Percentiles rank a stretch among this genome's conserved stretches.
Conservation (phyloP, 2,888 invertebrate genomes). For the Gnatocerus cornutus region DNA sequence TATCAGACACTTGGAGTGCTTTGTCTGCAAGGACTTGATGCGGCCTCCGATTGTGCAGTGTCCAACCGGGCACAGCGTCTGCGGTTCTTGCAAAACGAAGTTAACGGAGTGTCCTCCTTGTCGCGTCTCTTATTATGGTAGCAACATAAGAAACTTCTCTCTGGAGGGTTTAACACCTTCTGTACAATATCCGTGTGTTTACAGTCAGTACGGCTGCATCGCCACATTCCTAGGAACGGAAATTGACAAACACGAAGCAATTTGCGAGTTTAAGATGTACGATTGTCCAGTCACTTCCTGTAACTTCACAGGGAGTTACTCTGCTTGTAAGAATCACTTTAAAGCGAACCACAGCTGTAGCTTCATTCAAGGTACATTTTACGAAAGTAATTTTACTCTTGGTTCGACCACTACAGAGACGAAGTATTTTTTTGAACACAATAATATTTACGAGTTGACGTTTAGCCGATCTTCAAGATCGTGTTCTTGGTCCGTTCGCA, state of each 20-base stretch:
- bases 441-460: background rate
- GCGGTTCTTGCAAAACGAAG: background rate
- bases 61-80: constrained; percentile 18
- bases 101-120: constrained; percentile 8
- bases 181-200: constrained; percentile 8
- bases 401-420: background rate
- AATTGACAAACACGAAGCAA: constrained; percentile 5
- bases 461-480: background rate
- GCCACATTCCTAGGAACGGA: constrained; percentile 7
- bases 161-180: constrained; percentile 10
- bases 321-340: constrained; percentile 5
- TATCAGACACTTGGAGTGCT: constrained; percentile 14
- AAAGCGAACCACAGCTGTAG: background rate
- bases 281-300: constrained; percentile 5
- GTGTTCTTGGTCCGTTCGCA: constrained; percentile 2
- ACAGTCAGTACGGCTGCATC: constrained; percentile 5
- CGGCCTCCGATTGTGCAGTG: constrained; percentile 11
- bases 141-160: constrained; percentile 1
- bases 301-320: constrained; percentile 10
- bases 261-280: constrained; percentile 12
- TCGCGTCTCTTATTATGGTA: background rate
- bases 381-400: constrained; percentile 7
- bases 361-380: constrained; percentile 8
- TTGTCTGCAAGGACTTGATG: constrained; percentile 24
- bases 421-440: background rate